A percentile compares a stretch with the other conserved stretches of the same genome.
Conservation (phyloP, 1,140 invertebrate genomes). For the Rhynchophorus ferrugineus region DNA sequence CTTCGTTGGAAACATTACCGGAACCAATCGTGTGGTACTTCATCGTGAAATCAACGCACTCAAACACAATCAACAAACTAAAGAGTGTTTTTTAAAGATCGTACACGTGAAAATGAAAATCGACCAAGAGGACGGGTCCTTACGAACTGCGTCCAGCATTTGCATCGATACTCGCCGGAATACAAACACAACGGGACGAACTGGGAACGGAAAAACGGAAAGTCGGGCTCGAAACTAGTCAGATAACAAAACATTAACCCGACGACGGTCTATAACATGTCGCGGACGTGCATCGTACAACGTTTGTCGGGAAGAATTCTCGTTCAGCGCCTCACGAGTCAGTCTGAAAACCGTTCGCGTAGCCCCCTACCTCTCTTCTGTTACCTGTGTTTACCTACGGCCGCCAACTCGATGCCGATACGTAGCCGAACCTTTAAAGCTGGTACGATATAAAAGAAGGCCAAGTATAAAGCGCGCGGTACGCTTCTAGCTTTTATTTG, state of each 20-base stretch:
- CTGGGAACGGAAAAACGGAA: background rate
- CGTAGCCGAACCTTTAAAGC: background rate
- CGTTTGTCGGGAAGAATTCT: background rate
- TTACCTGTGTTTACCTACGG: background rate
- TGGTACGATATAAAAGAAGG: background rate
- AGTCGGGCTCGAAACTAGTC: background rate
- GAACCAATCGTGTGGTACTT: constrained; percentile 47
- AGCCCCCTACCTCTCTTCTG: background rate
- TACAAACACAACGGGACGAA: background rate
- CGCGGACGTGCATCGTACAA: background rate
- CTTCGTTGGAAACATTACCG: constrained; percentile 46
- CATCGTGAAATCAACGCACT: constrained; percentile 31
- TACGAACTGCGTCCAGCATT: too few relatives aligned
- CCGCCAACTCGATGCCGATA: background rate
- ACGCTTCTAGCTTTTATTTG: background rate
- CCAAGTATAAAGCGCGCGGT: background rate
- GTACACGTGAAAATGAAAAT: background rate
- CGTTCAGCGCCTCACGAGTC: background rate
- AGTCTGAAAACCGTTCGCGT: background rate
- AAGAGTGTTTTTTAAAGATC: background rate
- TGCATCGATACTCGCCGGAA: background rate
- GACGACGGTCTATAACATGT: background rate
- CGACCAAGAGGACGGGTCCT: too few relatives aligned
- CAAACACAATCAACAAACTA: background rate
- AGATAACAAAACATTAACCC: background rate